Conservation (phyloP, 2,888 invertebrate genomes). For the Flexamia atlantica region DNA sequence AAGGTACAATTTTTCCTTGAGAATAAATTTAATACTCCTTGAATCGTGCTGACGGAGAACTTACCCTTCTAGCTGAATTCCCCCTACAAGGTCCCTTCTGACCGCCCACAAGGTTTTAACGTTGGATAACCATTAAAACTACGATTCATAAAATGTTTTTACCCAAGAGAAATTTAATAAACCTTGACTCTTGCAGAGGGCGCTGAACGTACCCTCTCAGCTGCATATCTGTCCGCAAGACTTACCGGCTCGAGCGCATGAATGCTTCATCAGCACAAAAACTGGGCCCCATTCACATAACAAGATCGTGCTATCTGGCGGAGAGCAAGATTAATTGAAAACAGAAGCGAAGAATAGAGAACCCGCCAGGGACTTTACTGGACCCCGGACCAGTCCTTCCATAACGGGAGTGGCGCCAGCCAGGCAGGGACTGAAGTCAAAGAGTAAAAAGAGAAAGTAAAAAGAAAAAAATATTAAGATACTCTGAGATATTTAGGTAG, state of each 20-base stretch:
- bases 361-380: slow-evolving; percentile 3
- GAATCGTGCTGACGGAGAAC: too few species aligned
- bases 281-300: slow-evolving; percentile 26
- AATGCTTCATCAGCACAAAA: slow-evolving; percentile 26
- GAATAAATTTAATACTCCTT: too few species aligned
- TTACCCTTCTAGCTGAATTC: too few species aligned
- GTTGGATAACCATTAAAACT: too few species aligned
- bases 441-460: too few species aligned
- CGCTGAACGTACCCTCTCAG: neutral
- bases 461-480: too few species aligned
- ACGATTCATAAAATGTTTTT: too few species aligned
- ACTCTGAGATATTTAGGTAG: too few species aligned
- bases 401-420: slow-evolving; percentile 18
- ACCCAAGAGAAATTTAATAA: too few species aligned
- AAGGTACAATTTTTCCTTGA: too few species aligned
- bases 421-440: neutral
- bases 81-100: too few species aligned
- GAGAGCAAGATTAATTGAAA: slow-evolving; percentile 27
- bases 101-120: too few species aligned
- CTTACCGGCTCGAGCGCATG: slow-evolving; percentile 13
- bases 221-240: neutral
- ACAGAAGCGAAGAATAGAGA: neutral
- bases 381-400: slow-evolving; percentile 1
- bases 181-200: neutral
- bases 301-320: neutral